Evolutionary conservation across 2,797 vertebrate genomes (phyloP).

Genomic region (Geotrypetes seraphini): DNA sequence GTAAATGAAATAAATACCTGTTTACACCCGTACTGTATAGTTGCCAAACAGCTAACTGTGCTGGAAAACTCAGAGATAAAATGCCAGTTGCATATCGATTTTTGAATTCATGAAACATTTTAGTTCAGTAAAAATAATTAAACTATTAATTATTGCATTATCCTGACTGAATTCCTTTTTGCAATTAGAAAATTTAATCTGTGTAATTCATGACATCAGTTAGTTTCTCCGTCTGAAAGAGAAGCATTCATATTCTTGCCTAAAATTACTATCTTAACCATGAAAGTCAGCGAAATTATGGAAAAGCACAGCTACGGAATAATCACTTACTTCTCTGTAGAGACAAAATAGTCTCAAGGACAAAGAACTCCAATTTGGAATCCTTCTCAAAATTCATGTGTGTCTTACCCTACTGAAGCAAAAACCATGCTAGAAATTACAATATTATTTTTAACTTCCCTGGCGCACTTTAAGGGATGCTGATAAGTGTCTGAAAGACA

Average conservation of each 20-base stretch:
- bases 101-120: too few species aligned
- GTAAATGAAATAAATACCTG: too few species aligned
- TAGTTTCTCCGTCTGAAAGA: constrained; percentile 23
- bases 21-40: too few species aligned
- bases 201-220: constrained; percentile 25
- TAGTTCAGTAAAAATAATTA: not conserved
- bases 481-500: too few species aligned
- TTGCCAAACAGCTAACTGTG: not conserved
- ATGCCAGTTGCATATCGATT: not conserved
- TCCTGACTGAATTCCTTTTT: constrained; percentile 21
- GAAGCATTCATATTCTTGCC: constrained; percentile 23
- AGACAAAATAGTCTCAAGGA: constrained; percentile 29
- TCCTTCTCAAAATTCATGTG: constrained; percentile 23
- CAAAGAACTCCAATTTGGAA: constrained; percentile 35
- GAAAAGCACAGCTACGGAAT: constrained; percentile 29
- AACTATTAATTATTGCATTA: constrained; percentile 17
- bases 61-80: not conserved
- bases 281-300: constrained; percentile 19
- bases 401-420: constrained; percentile 17
- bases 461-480: too few species aligned
- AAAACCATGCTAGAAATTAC: constrained; percentile 7
- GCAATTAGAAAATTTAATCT: constrained; percentile 15
- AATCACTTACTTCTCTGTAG: constrained; percentile 36
- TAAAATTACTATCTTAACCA: constrained; percentile 30
- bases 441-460: too few species aligned